A percentile compares a stretch with the other conserved stretches of the same genome.
Evolutionary conservation across 2,113 vertebrate genomes (phyloP).

Genomic region (Antechinus stuartii): DNA sequence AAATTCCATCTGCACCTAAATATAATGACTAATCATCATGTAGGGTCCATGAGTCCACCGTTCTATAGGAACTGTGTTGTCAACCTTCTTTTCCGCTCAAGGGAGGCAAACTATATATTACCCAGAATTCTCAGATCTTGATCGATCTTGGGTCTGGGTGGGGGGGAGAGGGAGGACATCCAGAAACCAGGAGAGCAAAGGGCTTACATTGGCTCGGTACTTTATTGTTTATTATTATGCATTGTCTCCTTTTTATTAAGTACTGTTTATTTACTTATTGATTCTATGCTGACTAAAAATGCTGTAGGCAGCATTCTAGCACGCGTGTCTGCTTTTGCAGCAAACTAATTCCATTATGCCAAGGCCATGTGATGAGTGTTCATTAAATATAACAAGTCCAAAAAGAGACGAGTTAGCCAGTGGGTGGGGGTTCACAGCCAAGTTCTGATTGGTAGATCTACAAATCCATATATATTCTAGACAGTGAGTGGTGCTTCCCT

Average conservation of each 20-base stretch:
- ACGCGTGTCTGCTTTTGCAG: background rate
- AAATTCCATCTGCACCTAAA: background rate
- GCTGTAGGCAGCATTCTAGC: background rate
- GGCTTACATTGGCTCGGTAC: background rate
- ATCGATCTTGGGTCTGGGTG: background rate
- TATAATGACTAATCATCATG: background rate
- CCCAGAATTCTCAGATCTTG: background rate
- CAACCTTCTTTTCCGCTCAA: background rate
- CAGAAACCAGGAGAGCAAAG: background rate
- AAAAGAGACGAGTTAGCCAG: background rate
- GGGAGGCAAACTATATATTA: background rate
- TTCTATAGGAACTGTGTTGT: background rate
- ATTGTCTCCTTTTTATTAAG: background rate
- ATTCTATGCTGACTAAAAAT: background rate
- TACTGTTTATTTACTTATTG: background rate
- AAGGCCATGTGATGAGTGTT: background rate
- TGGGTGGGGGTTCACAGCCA: background rate
- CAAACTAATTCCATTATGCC: conserved; percentile 4
- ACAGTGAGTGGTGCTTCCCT: background rate
- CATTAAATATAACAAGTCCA: background rate
- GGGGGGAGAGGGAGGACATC: background rate
- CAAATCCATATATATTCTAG: background rate
- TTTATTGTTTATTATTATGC: background rate
- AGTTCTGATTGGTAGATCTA: background rate
- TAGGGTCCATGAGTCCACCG: background rate